Percentiles rank a stretch among this genome's conserved stretches.
Conservation (phyloP, 2,797 vertebrate species). For the Sparidentex hasta region DNA sequence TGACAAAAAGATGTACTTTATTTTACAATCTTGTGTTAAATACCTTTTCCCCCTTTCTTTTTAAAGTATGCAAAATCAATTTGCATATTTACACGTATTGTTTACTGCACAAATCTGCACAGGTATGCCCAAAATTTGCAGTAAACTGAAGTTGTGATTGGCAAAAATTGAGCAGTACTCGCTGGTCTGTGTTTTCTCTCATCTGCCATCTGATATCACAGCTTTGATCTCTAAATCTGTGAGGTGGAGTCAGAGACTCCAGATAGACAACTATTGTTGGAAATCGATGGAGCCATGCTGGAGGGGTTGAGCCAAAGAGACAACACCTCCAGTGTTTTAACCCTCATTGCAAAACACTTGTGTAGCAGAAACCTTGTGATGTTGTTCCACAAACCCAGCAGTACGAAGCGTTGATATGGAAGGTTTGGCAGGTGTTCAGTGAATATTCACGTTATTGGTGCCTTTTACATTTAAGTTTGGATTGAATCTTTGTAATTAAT, state of each 20-base stretch:
- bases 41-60: background rate
- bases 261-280: slow-evolving; percentile 35
- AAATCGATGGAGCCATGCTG: slow-evolving; percentile 35
- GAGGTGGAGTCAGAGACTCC: slow-evolving; percentile 42
- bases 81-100: background rate
- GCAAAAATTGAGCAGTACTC: slow-evolving; percentile 27
- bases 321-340: slow-evolving; percentile 6
- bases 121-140: slow-evolving; percentile 7
- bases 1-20: background rate
- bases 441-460: background rate
- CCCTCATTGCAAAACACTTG: background rate
- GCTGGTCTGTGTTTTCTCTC: slow-evolving; percentile 36
- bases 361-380: background rate
- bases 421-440: background rate
- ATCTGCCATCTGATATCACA: slow-evolving; percentile 42
- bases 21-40: slow-evolving; percentile 1
- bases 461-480: background rate
- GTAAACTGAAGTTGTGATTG: background rate
- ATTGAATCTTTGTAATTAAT: background rate
- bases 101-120: background rate
- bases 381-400: background rate
- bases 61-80: background rate
- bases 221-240: slow-evolving; percentile 56
- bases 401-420: background rate
- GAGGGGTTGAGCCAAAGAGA: slow-evolving; percentile 25